Evolutionary conservation across 2,888 invertebrate genomes (phyloP).

Genomic region (Acanthosepion pharaonis): DNA sequence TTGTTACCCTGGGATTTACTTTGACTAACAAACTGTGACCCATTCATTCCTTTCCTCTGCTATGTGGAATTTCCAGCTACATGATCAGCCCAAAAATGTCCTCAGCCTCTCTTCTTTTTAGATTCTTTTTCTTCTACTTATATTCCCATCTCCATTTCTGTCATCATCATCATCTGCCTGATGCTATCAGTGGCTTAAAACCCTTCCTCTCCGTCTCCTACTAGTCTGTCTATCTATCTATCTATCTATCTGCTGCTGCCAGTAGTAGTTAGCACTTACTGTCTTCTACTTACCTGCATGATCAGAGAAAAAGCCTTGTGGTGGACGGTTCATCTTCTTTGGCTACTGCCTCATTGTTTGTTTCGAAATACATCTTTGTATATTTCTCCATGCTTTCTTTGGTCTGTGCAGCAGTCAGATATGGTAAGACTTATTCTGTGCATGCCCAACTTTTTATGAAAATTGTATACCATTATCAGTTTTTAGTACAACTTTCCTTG

Average conservation of each 20-base stretch:
- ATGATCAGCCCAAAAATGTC: conserved; percentile 41
- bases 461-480: not conserved
- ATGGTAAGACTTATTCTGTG: not conserved
- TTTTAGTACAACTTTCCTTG: not conserved
- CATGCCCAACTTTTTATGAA: not conserved
- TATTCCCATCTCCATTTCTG: not conserved
- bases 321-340: not conserved
- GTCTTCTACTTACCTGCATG: conserved; percentile 4
- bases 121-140: not conserved
- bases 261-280: not conserved
- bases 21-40: conserved; percentile 34
- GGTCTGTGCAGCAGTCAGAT: conserved; percentile 23
- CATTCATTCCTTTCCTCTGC: not conserved
- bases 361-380: not conserved
- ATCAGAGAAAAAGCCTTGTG: conserved; percentile 17
- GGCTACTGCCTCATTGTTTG: not conserved
- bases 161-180: not conserved
- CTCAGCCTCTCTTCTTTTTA: not conserved
- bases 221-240: not conserved
- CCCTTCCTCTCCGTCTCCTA: not conserved
- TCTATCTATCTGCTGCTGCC: not conserved
- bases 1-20: not conserved
- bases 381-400: not conserved
- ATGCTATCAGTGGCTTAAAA: not conserved
- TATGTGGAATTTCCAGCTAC: conserved; percentile 34